Base-by-base conservation (phyloP, 2,797 vertebrate species). In the Heliangelus exortis region DNA sequence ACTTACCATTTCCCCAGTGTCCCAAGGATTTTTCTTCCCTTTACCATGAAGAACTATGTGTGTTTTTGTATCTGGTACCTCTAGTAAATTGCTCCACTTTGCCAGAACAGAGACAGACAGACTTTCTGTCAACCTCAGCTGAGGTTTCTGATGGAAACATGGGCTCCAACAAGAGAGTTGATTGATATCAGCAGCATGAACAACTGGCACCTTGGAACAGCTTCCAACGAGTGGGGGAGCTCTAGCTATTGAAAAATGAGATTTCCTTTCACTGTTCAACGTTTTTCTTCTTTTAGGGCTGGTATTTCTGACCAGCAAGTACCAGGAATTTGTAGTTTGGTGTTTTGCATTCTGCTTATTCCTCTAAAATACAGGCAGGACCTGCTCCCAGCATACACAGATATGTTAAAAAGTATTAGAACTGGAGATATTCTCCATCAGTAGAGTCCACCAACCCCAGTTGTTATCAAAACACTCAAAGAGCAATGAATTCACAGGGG, bases 181-280 rank as follows among this genome's bases (percentile, higher is more conserved):
- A 71, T 31, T 74, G 74, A 71, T 14, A 48, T 12, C 15, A 84
- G 45, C 47, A 57, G 17, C 3, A 2, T 76, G 55, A 84, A 69
- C 26, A 58, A 26, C 33, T 84, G 67, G 28, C 23, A 41, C 58
- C 29, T 23, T 47, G 25, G 9, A 92, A 31, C 51, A 87, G 45
- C 12, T 73, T 39, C 6, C 0, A 0, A 28, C 0, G 5, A 71
- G 6, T 19, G 51, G 61, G 84, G 31, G 39, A 68, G 20, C 6
- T 55, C 15, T 33, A 28, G 14, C 2, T 21, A n/a, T 19, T 25
- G 15, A 57, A 66, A 84, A 88, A 41, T 7, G 5, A 3, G 14
- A 29, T 31, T 6, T 76, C 9, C 23, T 87, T 68, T 83, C 55
- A 14, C 36, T 34, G 31, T 23, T 47, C 13, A 55, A 14, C 1